Evolutionary conservation across 2,113 vertebrate genomes (phyloP), one percentile per base, ranked within the genome.

Genomic region (Jaculus jaculus): DNA sequence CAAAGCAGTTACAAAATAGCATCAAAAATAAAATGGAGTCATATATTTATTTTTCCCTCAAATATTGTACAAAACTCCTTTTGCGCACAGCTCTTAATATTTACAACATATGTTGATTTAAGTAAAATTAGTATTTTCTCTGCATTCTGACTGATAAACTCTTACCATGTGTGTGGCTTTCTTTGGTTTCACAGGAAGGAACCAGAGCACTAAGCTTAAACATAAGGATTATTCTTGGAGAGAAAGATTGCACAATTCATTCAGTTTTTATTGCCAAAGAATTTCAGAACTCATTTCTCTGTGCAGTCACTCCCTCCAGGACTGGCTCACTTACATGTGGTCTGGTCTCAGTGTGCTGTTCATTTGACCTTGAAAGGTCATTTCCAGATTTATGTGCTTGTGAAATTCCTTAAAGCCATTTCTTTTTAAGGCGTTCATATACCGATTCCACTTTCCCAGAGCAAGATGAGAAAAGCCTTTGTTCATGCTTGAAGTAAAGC

Each of bases 331-430:
- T 61, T 89, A 61, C 5, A 12, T 54, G 54, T 54, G 54, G 54
- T 54, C 54, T 89, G 74, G 60, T 94, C 80, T 74, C 69, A 89
- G 72, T 71, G 51, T 71, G 51, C 34, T 85, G 18, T 68, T 85
- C 37, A 69, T n/a, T 42, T 85, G 68, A 88, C 61, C 32, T 85
- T 39, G 63, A 24, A 75, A 92, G 80, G 68, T 84, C 80, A 81
- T 2, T 63, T 89, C 17, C 26, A 89, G 68, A 91, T 93, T 91
- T 84, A 88, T 84, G 66, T 84, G 37, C 61, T 75, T 89, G 51
- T 89, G 61, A 93, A 91, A 88, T 84, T 87, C 32, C 37, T 80
- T 93, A 69, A 81, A 88, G 74, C 23, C 68, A 81, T 89, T 85
- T 92, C 3, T 58, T 92, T 94, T 71, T 74, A 54, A 71, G 51